These are phyloP conservation scores for Fregata magnificens DNA, from an alignment of 2,113 vertebrate genomes.

Conservation along the genomic window DNA sequence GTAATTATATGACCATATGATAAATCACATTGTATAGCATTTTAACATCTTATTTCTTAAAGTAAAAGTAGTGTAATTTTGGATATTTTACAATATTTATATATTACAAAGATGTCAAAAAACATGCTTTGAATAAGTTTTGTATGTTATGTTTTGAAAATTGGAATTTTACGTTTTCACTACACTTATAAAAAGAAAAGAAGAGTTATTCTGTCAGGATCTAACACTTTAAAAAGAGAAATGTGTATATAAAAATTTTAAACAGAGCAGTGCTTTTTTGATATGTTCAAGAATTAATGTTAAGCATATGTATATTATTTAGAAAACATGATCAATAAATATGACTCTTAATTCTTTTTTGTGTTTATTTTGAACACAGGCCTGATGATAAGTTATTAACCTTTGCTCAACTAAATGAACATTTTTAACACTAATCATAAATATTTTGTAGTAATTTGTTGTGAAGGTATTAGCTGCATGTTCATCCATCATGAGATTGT, in stretches of 20 bases:
- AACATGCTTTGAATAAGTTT: slow-evolving; percentile 8
- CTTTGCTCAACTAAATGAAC: slow-evolving; percentile 39
- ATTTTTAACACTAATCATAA: slow-evolving; percentile 34
- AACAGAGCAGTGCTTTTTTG: slow-evolving; percentile 29
- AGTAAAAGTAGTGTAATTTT: slow-evolving; percentile 16
- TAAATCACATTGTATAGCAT: slow-evolving; percentile 12
- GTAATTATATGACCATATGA: background rate
- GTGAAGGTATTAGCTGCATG: slow-evolving; percentile 57
- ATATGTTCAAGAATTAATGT: slow-evolving; percentile 54
- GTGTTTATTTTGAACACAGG: slow-evolving; percentile 69
- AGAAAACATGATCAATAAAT: slow-evolving; percentile 62
- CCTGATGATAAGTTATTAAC: slow-evolving; percentile 26
- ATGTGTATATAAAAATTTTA: slow-evolving; percentile 15
- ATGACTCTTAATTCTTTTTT: slow-evolving; percentile 64
- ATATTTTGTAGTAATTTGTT: slow-evolving; percentile 44
- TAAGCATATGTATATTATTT: slow-evolving; percentile 39
- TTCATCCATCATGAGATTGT: slow-evolving; percentile 69
- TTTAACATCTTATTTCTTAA: slow-evolving; percentile 11
- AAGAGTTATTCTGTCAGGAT: slow-evolving; percentile 21
- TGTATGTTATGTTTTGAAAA: slow-evolving; percentile 46
- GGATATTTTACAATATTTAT: slow-evolving; percentile 21
- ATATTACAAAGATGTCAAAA: slow-evolving; percentile 19
- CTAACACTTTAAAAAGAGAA: slow-evolving; percentile 19
- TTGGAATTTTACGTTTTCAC: slow-evolving; percentile 1
- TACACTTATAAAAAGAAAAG: slow-evolving; percentile 16